phyloP scores from a whole-genome alignment of 2,888 invertebrate species.

The Tromatobia lineatoria region DNA sequence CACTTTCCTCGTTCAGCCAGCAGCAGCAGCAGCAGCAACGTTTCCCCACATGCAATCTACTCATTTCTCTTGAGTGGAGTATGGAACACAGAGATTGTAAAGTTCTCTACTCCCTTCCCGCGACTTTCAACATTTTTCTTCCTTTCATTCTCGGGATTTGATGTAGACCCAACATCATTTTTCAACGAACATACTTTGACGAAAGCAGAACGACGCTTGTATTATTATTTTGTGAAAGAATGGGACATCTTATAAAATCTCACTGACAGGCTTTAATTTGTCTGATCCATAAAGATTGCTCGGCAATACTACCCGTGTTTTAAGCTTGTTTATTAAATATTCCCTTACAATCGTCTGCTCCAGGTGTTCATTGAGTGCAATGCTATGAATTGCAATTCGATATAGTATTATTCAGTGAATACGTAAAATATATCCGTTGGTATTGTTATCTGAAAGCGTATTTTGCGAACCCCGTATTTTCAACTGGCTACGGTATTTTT shows the following conservation, averaged over 20 bases:
- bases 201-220: background rate
- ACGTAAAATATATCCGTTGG: too few relatives aligned
- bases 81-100: background rate
- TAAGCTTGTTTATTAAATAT: background rate
- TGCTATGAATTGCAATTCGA: too few relatives aligned
- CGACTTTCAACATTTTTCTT: constrained; percentile 12
- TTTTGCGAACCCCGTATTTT: too few relatives aligned
- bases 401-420: too few relatives aligned
- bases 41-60: constrained; percentile 2
- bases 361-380: too few relatives aligned
- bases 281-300: background rate
- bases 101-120: background rate
- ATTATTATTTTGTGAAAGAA: background rate
- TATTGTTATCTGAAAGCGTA: too few relatives aligned
- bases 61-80: constrained; percentile 35
- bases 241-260: background rate
- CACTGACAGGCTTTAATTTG: background rate
- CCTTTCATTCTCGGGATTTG: background rate
- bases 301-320: background rate
- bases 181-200: constrained; percentile 2
- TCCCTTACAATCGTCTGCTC: background rate
- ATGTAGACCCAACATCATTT: background rate
- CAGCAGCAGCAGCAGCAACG: constrained; percentile 1
- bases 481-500: too few relatives aligned
- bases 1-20: constrained; percentile 26